Evolutionary conservation across 2,113 vertebrate genomes (phyloP), one percentile per base, ranked within the genome.

Genomic region (Alethe castanea): DNA sequence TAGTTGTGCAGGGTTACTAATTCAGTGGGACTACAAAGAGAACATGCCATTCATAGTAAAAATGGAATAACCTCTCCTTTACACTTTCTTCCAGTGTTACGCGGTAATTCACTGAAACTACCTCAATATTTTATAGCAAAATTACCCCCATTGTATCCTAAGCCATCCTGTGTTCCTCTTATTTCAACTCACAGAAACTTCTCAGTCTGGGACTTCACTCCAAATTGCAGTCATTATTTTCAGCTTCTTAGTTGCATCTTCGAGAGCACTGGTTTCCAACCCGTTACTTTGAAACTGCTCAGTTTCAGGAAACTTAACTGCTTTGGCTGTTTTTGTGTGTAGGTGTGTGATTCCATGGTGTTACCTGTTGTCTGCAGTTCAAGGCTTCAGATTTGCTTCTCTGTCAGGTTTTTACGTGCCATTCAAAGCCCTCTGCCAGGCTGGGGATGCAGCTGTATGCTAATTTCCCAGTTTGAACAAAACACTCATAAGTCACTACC

Each of bases 371-470:
- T 59, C 78, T 90, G 71, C 42, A 60, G 59, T 54, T 95, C 54
- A 59, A 73, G 74, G 54, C 66, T 90, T 79, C 47, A 59, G 54
- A 56, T 82, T 80, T 88, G 66, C 74, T 88, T 83, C 52, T 94
- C 60, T 81, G 0, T 73, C 11, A 5, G 36, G 26, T 88, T 86
- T 90, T 86, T 56, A 19, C 2, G 0, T 62, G 33, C 64, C 47
- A 74, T 40, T 93, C 70, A 88, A 62, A 85, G 71, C 50, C 33
- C 44, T 76, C 40, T 86, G 79, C 67, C 35, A 88, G 79, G 36
- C 53, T 48, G 22, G 35, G 62, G 64, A 78, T 81, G 88, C 94
- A 96, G 95, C 92, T 97, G 90, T 94, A 94, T 97, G 87, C 79
- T 96, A 95, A 96, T 95, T 45, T 18, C 22, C 42, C 52, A 40